Evolutionary conservation across 2,113 vertebrate genomes (phyloP).

Genomic region (Equus przewalskii): DNA sequence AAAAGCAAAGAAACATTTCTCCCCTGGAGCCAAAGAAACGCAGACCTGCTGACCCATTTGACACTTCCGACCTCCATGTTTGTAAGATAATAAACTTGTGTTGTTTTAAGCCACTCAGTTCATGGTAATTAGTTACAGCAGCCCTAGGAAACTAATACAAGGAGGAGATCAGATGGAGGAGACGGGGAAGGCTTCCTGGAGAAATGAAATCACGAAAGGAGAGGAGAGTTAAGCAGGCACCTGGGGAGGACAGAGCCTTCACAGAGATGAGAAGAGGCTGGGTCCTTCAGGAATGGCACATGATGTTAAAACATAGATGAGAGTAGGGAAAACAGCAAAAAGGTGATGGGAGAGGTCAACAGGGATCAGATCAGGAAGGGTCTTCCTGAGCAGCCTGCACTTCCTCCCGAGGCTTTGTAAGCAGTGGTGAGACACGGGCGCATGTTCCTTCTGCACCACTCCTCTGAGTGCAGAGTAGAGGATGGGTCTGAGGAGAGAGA

Average conservation of each 20-base stretch:
- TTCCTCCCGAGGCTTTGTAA: neutral
- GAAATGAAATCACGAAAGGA: neutral
- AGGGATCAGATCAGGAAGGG: neutral
- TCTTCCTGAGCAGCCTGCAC: neutral
- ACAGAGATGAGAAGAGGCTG: neutral
- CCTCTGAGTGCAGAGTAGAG: neutral
- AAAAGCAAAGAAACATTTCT: neutral
- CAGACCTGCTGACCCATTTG: neutral
- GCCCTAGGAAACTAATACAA: neutral
- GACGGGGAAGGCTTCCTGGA: neutral
- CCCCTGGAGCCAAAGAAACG: neutral
- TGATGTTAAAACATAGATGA: neutral
- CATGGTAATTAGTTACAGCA: neutral
- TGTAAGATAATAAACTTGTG: neutral
- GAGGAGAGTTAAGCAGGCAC: too few relatives aligned
- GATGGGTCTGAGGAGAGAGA: neutral
- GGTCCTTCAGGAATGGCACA: rapidly evolving
- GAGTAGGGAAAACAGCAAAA: rapidly evolving
- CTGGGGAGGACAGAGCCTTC: neutral
- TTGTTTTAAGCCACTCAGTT: neutral
- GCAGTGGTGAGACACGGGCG: neutral
- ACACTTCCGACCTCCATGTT: neutral
- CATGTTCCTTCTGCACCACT: neutral
- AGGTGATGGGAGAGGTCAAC: neutral
- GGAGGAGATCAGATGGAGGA: neutral